A percentile compares a stretch with the other conserved stretches of the same genome.
phyloP scores from a whole-genome alignment of 2,113 vertebrate genomes.

The Phainopepla nitens region DNA sequence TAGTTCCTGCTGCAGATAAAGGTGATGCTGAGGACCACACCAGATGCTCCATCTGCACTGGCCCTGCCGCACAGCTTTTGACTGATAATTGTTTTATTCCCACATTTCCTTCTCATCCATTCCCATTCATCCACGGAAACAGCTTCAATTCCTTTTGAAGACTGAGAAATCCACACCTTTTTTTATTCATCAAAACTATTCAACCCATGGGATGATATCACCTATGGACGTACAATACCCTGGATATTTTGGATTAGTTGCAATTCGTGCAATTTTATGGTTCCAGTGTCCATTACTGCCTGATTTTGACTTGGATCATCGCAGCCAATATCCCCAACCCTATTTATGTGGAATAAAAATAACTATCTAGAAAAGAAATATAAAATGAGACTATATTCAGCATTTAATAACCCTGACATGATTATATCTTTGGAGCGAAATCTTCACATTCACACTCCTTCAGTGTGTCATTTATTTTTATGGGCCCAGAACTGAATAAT shows the following conservation, averaged over 20 bases:
- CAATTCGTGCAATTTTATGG: background rate
- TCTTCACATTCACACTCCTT: background rate
- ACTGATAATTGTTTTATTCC: background rate
- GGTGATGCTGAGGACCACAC: conserved; percentile 18
- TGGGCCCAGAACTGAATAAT: background rate
- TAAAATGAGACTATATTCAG: background rate
- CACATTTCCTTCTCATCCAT: background rate
- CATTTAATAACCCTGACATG: background rate
- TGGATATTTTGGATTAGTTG: background rate
- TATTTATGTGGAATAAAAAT: background rate
- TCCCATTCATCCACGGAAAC: background rate
- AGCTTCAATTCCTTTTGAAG: background rate
- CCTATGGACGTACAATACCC: background rate
- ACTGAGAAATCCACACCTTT: background rate
- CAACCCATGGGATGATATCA: background rate
- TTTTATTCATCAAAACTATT: background rate
- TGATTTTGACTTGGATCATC: background rate
- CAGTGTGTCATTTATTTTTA: conserved; percentile 8
- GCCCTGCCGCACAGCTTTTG: background rate
- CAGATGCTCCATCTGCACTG: background rate
- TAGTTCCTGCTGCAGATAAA: background rate
- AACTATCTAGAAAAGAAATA: background rate
- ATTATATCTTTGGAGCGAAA: background rate
- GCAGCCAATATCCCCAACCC: background rate
- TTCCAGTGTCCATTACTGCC: background rate